Percentiles rank a stretch among this genome's conserved stretches.
phyloP scores from a whole-genome alignment of 2,113 vertebrate genomes.

The Haemorhous mexicanus region DNA sequence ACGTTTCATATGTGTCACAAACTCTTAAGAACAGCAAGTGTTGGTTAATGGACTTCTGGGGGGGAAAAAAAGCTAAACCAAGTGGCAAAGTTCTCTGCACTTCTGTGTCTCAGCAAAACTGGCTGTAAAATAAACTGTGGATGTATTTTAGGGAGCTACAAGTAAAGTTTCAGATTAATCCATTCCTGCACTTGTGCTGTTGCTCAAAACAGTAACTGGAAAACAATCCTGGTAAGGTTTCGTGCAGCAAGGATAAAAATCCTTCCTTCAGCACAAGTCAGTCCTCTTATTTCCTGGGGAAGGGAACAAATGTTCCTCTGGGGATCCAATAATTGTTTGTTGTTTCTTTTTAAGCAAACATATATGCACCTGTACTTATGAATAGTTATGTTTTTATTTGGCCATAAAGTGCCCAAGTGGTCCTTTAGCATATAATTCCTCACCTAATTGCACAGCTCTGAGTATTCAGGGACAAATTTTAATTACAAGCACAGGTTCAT shows the following conservation, averaged over 20 bases:
- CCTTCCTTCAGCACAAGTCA: neutral
- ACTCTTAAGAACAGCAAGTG: neutral
- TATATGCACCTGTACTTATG: neutral
- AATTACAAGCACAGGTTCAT: neutral
- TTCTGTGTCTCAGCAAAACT: neutral
- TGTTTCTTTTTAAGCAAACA: neutral
- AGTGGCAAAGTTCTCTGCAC: neutral
- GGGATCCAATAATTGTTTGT: neutral
- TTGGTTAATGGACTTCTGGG: neutral
- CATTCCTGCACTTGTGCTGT: neutral
- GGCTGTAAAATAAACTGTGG: neutral
- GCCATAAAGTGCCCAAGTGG: neutral
- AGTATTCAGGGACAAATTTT: neutral
- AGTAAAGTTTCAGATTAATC: neutral
- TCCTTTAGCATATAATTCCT: neutral
- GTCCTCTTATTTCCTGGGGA: neutral
- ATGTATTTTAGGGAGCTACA: neutral
- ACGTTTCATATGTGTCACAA: neutral
- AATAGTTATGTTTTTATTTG: neutral
- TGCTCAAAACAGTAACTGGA: neutral
- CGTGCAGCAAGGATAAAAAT: neutral
- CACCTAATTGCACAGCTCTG: neutral
- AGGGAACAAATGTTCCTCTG: neutral
- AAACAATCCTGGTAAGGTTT: neutral
- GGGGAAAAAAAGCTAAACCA: neutral